Percentiles rank a stretch among this genome's conserved stretches.
Evolutionary conservation across 1,140 invertebrate species (phyloP).

Genomic region (Drosophila tsacasi): DNA sequence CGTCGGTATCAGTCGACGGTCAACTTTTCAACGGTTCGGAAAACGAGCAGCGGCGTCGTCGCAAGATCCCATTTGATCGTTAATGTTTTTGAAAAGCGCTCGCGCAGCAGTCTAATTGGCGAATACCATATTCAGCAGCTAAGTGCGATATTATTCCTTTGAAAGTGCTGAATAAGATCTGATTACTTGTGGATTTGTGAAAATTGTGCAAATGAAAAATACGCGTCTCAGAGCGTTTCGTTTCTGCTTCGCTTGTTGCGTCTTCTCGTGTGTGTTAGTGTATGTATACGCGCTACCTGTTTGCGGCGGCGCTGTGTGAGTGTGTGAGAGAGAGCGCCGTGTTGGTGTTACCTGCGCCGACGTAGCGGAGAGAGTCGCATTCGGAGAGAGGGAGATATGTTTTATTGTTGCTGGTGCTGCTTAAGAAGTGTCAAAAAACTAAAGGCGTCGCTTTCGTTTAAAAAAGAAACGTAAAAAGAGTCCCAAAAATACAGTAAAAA

Average conservation of each 20-base stretch:
- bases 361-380: constrained; percentile 21
- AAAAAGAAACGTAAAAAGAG: constrained; percentile 58
- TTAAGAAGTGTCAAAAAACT: constrained; percentile 74
- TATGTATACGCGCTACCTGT: constrained; percentile 63
- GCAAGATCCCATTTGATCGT: constrained; percentile 40
- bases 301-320: constrained; percentile 47
- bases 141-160: constrained; percentile 3
- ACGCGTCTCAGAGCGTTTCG: constrained; percentile 52
- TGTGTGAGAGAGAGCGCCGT: constrained; percentile 28
- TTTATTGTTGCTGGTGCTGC: constrained; percentile 28
- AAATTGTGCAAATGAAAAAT: constrained; percentile 59
- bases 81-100: constrained; percentile 20
- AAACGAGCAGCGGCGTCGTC: constrained; percentile 15
- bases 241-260: constrained; percentile 71
- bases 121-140: neutral
- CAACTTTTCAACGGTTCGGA: constrained; percentile 62
- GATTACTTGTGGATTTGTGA: constrained; percentile 25
- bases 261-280: constrained; percentile 49
- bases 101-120: constrained; percentile 28
- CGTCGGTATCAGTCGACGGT: constrained; percentile 46
- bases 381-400: constrained; percentile 11
- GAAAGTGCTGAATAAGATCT: constrained; percentile 28
- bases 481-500: constrained; percentile 14
- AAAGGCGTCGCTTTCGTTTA: constrained; percentile 79
- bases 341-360: constrained; percentile 57